Conservation (phyloP, 2,888 invertebrate species). For the Xestobium rufovillosum region DNA sequence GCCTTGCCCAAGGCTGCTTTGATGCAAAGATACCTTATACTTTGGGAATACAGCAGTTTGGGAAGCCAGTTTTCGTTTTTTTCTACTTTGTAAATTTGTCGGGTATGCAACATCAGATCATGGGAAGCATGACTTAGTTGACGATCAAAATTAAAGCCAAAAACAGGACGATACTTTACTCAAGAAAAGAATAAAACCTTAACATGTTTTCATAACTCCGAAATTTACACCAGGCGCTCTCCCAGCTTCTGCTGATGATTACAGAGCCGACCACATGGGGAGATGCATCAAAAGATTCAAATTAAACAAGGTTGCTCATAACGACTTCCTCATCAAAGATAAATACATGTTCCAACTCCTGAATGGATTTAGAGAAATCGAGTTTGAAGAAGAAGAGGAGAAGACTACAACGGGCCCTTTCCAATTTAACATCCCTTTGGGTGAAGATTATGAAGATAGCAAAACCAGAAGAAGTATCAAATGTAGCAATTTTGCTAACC, state of each 20-base stretch:
- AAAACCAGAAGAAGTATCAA: no score
- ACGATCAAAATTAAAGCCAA: constrained; percentile 37
- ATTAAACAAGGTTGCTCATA: no score
- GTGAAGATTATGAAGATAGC: no score
- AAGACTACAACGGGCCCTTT: constrained; percentile 95
- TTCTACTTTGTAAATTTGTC: no score
- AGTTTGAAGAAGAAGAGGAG: constrained; percentile 96
- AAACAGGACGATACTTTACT: constrained; percentile 48
- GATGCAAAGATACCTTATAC: constrained; percentile 94
- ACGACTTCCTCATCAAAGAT: no score
- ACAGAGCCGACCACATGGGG: constrained; percentile 42
- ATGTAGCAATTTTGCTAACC: constrained; percentile 38
- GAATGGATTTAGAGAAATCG: no score
- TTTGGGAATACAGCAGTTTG: constrained; percentile 90
- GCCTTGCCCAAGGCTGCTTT: constrained; percentile 89
- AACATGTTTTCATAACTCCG: constrained; percentile 63
- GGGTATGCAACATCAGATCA: constrained; percentile 94
- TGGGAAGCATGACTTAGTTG: constrained; percentile 62
- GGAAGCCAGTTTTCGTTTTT: constrained; percentile 74
- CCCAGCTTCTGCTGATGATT: constrained; percentile 53
- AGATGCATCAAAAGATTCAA: constrained; percentile 47
- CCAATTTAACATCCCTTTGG: no score
- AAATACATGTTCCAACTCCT: no score
- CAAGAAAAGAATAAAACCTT: constrained; percentile 61
- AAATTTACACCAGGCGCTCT: constrained; percentile 51